Evolutionary conservation across 2,797 vertebrate species (phyloP), one percentile per base, ranked within the genome.

Genomic region (Margarornis squamiger): DNA sequence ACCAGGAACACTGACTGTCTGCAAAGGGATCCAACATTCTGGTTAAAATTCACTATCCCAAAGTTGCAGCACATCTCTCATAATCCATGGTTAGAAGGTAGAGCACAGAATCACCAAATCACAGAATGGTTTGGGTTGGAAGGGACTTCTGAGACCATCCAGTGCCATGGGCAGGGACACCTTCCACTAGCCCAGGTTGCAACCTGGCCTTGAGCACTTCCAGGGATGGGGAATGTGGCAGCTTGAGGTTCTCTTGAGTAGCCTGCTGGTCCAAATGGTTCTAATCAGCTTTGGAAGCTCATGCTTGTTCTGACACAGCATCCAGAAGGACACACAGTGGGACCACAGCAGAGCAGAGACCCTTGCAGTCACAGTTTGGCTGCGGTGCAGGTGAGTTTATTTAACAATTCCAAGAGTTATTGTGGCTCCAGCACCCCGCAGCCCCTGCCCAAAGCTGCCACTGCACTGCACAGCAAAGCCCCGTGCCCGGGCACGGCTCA

Each of bases 301-400:
- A 8, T 7, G 2, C 5, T 43, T 27, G 15, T 4, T 62, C 24
- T 45, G 20, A 34, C 3, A n/a, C 3, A n/a, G 5, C 17, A 26
- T 10, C 61, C 27, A 32, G 49, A 68, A 57, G 38, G n/a, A 54
- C 36, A 17, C 1, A 3, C 3, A 16, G 19, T 49, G 17, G 78
- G 29, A 58, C 7, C 63, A 39, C 3, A 10, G 3, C 24, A 70
- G 58, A 74, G 54, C 17, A 62, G 68, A 93, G 34, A 54, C 12
- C 43, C 11, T 10, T 23, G 16, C 11, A 63, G n/a, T 19, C 19
- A 32, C 24, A 1, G 0, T 36, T 67, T 84, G 48, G 30, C 49
- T 43, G 26, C 22, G 14, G 15, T 39, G 70, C 3, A 6, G 3
- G 11, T n/a, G 6, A 23, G 9, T 62, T 68, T 59, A 18, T 72